Percentiles rank a stretch among this genome's conserved stretches.
Evolutionary conservation across 2,797 vertebrate genomes (phyloP).

Genomic region (Anniella stebbinsi): DNA sequence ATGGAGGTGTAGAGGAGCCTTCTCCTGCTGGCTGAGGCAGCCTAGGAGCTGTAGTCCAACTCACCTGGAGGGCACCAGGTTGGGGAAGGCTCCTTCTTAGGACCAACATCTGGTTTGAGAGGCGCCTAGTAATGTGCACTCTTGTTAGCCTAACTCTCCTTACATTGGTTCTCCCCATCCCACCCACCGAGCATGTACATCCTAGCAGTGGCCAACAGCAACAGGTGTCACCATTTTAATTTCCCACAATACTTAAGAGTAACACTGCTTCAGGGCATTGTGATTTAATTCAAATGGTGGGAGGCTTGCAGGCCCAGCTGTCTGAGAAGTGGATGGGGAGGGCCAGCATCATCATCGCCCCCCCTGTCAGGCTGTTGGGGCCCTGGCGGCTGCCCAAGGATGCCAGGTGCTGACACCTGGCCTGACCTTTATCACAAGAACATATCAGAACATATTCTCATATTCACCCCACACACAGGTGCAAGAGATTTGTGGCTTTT

Average conservation of each 20-base stretch:
- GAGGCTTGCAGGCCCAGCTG: neutral
- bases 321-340: neutral
- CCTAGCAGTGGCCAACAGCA: neutral
- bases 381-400: neutral
- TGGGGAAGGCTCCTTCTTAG: neutral
- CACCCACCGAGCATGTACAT: too few species aligned
- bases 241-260: neutral
- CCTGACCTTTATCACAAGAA: neutral
- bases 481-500: neutral
- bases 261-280: neutral
- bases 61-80: neutral
- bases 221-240: neutral
- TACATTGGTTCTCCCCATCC: too few species aligned
- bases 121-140: too few species aligned
- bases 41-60: neutral
- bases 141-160: neutral
- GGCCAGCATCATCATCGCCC: too few species aligned
- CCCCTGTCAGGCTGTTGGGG: too few species aligned
- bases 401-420: neutral
- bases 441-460: neutral
- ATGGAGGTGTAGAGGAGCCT: neutral
- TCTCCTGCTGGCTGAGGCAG: neutral
- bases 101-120: too few species aligned
- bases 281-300: neutral
- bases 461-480: neutral